Base-by-base conservation (phyloP, 2,113 vertebrate species). In the Leptocoma aspasia region DNA sequence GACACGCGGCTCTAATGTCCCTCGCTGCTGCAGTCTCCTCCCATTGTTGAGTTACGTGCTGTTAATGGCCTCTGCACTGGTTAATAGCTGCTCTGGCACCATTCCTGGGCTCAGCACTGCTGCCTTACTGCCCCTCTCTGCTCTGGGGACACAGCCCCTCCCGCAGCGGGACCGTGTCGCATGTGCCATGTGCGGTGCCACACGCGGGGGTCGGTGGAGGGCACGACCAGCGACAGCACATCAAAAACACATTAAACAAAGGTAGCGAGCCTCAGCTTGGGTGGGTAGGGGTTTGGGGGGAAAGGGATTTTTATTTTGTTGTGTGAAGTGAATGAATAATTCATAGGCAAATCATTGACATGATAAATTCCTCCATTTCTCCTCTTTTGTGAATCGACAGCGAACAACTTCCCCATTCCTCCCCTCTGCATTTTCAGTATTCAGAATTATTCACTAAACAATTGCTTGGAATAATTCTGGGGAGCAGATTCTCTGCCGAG, bases 371-470 rank as follows among this genome's bases (percentile, higher is more conserved):
- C 76, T 93, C 85, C 64, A 23, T 92, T 94, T 70, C 87, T 87
- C 82, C 79, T 71, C 90, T 85, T 95, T 91, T 94, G 94, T 85
- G 83, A 91, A 70, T 31, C 60, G 86, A 89, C 81, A 64, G 63
- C 6, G 28, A 95, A 80, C 91, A 95, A 95, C 89, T 95, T 95
- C 50, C 88, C 93, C 66, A 49, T 92, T 92, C 84, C 87, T 87
- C 88, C 90, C 89, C 72, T 89, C 71, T 81, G 86, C 91, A 60
- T 90, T 95, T 92, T 91, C 94, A 95, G 95, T 91, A 88, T 93
- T 89, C 64, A 3, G 57, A 96, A 86, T 96, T 95, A 96, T 93
- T 96, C 89, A 16, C 82, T 77, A 89, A 96, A 96, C 92, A 96
- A 95, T 95, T 17, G 72, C 79, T 90, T 5, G 44, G 96, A 70